A percentile compares a stretch with the other conserved stretches of the same genome.
Conservation (phyloP, 2,797 vertebrate genomes). For the Enteromius radiatus region DNA sequence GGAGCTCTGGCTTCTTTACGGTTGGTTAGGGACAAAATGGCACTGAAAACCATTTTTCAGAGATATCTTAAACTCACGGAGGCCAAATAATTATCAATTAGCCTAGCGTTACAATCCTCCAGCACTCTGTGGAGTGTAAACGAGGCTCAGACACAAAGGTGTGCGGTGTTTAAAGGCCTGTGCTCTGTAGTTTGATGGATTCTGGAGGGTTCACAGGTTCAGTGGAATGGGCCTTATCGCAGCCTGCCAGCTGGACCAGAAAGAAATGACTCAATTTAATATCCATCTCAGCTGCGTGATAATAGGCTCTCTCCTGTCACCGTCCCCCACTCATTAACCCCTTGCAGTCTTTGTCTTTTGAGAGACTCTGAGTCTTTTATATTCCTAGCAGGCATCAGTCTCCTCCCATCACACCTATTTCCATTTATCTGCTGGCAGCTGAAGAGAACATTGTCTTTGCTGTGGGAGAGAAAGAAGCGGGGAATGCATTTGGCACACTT, state of each 20-base stretch:
- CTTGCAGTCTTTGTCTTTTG: slow-evolving; percentile 49
- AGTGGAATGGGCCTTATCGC: slow-evolving; percentile 76
- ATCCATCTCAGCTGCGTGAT: slow-evolving; percentile 73
- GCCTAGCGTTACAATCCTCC: background rate
- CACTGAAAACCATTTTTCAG: background rate
- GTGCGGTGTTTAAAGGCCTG: slow-evolving; percentile 43
- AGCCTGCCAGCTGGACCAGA: slow-evolving; percentile 74
- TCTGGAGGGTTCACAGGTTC: slow-evolving; percentile 71
- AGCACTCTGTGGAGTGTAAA: slow-evolving; percentile 28
- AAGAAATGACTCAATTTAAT: slow-evolving; percentile 78
- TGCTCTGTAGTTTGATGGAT: slow-evolving; percentile 64
- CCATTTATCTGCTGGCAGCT: slow-evolving; percentile 35
- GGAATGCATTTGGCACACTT: slow-evolving; percentile 21
- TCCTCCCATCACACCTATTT: slow-evolving; percentile 20
- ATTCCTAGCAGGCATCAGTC: slow-evolving; percentile 26
- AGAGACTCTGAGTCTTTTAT: slow-evolving; percentile 28
- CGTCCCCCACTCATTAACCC: slow-evolving; percentile 72
- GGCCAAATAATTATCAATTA: slow-evolving; percentile 51
- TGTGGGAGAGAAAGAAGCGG: background rate
- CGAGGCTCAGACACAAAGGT: slow-evolving; percentile 39
- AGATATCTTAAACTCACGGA: slow-evolving; percentile 16
- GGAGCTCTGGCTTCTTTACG: background rate
- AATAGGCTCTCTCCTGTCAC: slow-evolving; percentile 73
- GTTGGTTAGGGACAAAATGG: slow-evolving; percentile 23
- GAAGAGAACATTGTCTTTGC: slow-evolving; percentile 3